Percentiles rank a stretch among this genome's conserved stretches.
These are phyloP conservation scores for Megaceryle alcyon DNA, from an alignment of 2,797 vertebrate genomes.

Conservation along the genomic window DNA sequence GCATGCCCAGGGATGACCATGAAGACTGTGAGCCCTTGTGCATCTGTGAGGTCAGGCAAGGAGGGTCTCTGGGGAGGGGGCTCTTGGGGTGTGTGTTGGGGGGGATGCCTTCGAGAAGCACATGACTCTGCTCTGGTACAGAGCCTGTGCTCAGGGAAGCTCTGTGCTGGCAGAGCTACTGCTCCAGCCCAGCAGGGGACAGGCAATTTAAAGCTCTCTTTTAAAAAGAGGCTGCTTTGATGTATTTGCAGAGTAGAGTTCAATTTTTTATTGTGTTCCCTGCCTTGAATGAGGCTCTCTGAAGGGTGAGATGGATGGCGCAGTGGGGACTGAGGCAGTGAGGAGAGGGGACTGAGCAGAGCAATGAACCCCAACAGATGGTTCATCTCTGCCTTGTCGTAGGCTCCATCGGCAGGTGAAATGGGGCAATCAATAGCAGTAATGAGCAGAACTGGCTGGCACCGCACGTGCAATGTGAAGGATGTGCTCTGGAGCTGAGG, in stretches of 20 bases:
- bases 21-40: background rate
- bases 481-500: background rate
- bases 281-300: background rate
- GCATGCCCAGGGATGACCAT: rapidly evolving
- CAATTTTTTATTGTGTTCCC: background rate
- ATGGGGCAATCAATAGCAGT: background rate
- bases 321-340: rapidly evolving
- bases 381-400: background rate
- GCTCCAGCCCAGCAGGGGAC: background rate
- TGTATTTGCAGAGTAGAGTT: background rate
- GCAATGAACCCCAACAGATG: background rate
- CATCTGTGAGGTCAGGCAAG: background rate
- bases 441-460: background rate
- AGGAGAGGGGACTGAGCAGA: background rate
- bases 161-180: background rate
- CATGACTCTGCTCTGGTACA: background rate
- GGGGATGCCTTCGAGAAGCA: background rate
- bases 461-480: rapidly evolving
- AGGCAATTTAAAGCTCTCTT: background rate
- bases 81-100: background rate
- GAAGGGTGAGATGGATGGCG: background rate
- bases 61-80: background rate
- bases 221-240: background rate
- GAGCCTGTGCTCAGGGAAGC: background rate
- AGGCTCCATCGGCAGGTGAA: background rate